Evolutionary conservation across 2,797 vertebrate genomes (phyloP), one percentile per base, ranked within the genome.

Genomic region (Lophius americanus): DNA sequence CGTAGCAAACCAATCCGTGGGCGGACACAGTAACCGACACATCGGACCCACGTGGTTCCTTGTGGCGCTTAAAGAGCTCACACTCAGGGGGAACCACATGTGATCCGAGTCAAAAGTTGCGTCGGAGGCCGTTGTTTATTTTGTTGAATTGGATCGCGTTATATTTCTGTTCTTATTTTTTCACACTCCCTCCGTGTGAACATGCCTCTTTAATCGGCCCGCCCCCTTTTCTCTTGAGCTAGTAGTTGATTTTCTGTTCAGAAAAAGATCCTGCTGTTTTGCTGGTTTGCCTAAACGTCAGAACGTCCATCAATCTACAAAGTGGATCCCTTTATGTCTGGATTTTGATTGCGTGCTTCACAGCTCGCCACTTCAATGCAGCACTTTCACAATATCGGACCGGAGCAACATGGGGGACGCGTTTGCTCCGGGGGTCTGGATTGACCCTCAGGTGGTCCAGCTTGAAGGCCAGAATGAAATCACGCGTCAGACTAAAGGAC

Each of bases 281-380:
- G 66, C 2, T 2, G 23, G 23, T 74, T 64, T 64, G 55, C 65
- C 70, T 47, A 69, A 33, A 51, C 63, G 66, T 62, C 68, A 68
- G 51, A 58, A 71, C 61, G 64, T 66, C 72, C 38, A 65, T 86
- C 77, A 68, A 9, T 67, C 44, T 38, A 62, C 23, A 23, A 23
- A 23, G 23, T 54, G 60, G 56, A 60, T 42, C 64, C 67, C 51
- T 11, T n/a, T 23, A 36, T 48, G 35, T 36, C 64, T 43, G 53
- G 49, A 55, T 39, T 51, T 3, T 55, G 55, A 64, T 12, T 8
- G 7, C 13, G 49, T 4, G 63, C 71, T 36, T 37, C 10, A 60
- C 55, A 70, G 48, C 33, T 51, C 42, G 12, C 38, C 39, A 37
- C 49, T 44, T 6, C 46, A 73, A 44, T 47, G 36, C 9, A 44